Evolutionary conservation across 2,888 invertebrate genomes (phyloP).

Genomic region (Cremastinae sp.): DNA sequence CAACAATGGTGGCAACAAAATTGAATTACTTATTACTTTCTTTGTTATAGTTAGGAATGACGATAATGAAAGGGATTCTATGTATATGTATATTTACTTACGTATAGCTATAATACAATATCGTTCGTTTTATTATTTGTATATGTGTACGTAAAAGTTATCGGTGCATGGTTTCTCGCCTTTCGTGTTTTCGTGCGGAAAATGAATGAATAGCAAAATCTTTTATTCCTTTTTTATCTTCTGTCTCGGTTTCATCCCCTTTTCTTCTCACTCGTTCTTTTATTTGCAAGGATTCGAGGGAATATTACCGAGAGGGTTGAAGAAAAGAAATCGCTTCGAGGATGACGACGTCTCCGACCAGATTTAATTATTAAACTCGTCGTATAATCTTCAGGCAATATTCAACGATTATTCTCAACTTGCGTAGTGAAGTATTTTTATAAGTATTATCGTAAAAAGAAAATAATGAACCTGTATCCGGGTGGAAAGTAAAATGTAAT

Average conservation of each 20-base stretch:
- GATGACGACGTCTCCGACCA: conserved; percentile 24
- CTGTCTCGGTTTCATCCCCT: conserved; percentile 13
- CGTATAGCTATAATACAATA: too few relatives aligned
- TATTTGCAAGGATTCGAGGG: conserved; percentile 33
- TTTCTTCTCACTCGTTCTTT: conserved; percentile 26
- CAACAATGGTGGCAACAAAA: conserved; percentile 26
- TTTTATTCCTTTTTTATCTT: conserved; percentile 7
- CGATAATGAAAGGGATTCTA: too few relatives aligned
- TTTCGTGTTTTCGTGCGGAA: conserved; percentile 5
- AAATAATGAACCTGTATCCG: background rate
- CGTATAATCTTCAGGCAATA: conserved; percentile 39
- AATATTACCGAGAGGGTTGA: conserved; percentile 37
- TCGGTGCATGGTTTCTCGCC: conserved; percentile 33
- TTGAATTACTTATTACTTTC: conserved; percentile 34
- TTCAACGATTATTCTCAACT: conserved; percentile 44
- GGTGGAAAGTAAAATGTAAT: background rate
- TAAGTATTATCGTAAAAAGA: background rate
- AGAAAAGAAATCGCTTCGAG: conserved; percentile 46
- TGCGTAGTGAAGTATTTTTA: background rate
- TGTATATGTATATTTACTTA: too few relatives aligned
- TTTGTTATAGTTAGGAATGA: too few relatives aligned
- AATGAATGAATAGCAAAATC: conserved; percentile 39
- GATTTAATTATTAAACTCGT: conserved; percentile 50
- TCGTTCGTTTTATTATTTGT: conserved; percentile 35
- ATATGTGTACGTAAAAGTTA: conserved; percentile 22